Evolutionary conservation across 2,888 invertebrate genomes (phyloP).

Genomic region (Patella ulyssiponensis): DNA sequence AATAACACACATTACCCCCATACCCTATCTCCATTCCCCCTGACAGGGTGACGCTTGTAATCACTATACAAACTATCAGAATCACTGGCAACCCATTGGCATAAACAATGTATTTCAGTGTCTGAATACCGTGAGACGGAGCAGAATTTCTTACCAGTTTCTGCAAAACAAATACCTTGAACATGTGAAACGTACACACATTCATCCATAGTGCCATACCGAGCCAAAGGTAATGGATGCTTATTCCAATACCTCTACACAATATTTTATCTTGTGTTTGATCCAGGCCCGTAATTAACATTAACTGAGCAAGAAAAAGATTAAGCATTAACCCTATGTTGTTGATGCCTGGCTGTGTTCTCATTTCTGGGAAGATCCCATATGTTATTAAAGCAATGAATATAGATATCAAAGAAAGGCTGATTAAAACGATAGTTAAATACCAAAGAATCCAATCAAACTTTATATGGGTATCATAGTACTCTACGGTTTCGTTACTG

Average conservation of each 20-base stretch:
- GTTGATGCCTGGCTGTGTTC: constrained; percentile 45
- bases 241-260: constrained; percentile 38
- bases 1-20: constrained; percentile 38
- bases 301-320: constrained; percentile 39
- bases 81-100: constrained; percentile 1
- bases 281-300: constrained; percentile 32
- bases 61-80: constrained; percentile 8
- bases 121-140: neutral
- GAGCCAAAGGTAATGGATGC: constrained; percentile 46
- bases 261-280: constrained; percentile 16
- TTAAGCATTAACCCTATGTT: constrained; percentile 41
- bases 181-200: constrained; percentile 49
- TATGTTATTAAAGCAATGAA: constrained; percentile 39
- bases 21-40: constrained; percentile 30
- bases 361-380: constrained; percentile 32
- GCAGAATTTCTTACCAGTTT: constrained; percentile 6
- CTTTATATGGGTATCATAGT: neutral
- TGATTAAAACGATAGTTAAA: constrained; percentile 30
- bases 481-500: neutral
- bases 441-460: neutral
- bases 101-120: constrained; percentile 19
- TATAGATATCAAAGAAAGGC: constrained; percentile 35
- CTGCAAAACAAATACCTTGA: constrained; percentile 36
- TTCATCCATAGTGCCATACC: constrained; percentile 38
- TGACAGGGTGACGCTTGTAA: constrained; percentile 14